Base-by-base conservation (phyloP, 2,113 vertebrate genomes). In the Gracilinanus agilis region DNA sequence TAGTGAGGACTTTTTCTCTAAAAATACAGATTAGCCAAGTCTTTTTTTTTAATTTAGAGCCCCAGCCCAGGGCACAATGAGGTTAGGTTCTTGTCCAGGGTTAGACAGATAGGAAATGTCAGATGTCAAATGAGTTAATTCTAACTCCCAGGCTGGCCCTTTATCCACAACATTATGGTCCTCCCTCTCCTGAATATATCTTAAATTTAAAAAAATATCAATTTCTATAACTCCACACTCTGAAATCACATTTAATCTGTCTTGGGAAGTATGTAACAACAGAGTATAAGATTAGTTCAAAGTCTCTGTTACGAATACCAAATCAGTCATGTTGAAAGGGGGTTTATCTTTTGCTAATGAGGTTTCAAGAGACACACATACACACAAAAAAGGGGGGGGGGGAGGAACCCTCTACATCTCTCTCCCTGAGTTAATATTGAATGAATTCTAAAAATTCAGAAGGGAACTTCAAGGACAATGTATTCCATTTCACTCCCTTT, bases 231-330 rank as follows among this genome's bases (percentile, higher is more conserved):
- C 44, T 96, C 27, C 53, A 90, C 27, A 55, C 24, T 89, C 44
- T 96, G 56, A 97, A 97, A 96, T 90, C 55, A n/a, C 16, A n/a
- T 93, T 96, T 97, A 94, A 96, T 92, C 34, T 95, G 25, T 9
- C 49, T 95, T 95, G 40, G 34, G 40, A 93, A 23, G 40, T 92
- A 95, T 91, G n/a, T 96, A 94, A 95, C n/a, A 0, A 49, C 44
- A 44, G 16, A 96, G 56, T 94, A 95, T 95, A 40, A 44, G n/a
- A 29, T 54, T 96, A 83, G 40, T 95, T 98, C 24, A 97, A 95
- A 97, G 75, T 2, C 93, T 96, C n/a, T 93, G 44, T 54, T 92
- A 40, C 96, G 58, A 97, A 96, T 53, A 95, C 19, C 67, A 94
- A 96, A 96, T 91, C 9, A 96, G 25, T 56, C 56, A 93, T 90